phyloP scores from a whole-genome alignment of 2,113 vertebrate species.

The Mohoua ochrocephala region DNA sequence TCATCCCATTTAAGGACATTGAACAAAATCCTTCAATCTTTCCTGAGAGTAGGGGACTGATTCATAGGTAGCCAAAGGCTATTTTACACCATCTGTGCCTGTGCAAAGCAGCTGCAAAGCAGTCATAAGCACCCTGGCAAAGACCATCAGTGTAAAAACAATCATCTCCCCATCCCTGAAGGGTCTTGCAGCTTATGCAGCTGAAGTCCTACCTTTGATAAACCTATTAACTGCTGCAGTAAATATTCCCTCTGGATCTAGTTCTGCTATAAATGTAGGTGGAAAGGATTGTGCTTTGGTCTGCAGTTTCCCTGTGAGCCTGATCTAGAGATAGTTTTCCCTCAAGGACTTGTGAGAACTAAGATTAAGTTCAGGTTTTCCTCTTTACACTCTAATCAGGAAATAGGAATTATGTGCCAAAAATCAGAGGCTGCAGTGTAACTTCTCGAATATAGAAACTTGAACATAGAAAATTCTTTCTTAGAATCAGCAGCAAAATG shows the following conservation, averaged over 20 bases:
- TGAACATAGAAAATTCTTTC: not conserved
- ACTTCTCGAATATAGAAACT: not conserved
- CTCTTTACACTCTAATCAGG: not conserved
- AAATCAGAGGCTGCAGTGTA: not conserved
- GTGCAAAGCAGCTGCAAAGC: slow-evolving; percentile 29
- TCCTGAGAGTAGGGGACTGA: not conserved
- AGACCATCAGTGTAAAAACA: slow-evolving; percentile 24
- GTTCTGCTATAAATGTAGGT: not conserved
- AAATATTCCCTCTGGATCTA: slow-evolving; percentile 2
- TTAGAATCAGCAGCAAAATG: not conserved
- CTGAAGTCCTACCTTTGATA: slow-evolving; percentile 40
- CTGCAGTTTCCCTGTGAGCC: not conserved
- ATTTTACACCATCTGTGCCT: slow-evolving; percentile 48
- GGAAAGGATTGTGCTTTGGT: not conserved
- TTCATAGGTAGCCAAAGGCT: slow-evolving; percentile 39
- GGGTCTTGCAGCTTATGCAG: not conserved
- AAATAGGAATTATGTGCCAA: not conserved
- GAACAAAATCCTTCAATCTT: not conserved
- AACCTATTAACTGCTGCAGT: slow-evolving; percentile 11
- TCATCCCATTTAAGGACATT: not conserved
- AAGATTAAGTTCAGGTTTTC: not conserved
- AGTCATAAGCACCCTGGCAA: slow-evolving; percentile 30
- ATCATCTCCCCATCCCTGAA: slow-evolving; percentile 20
- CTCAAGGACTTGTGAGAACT: not conserved
- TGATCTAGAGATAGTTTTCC: not conserved